These are phyloP conservation scores for Zosterops lateralis DNA, from an alignment of 2,113 vertebrate genomes.

Conservation along the genomic window DNA sequence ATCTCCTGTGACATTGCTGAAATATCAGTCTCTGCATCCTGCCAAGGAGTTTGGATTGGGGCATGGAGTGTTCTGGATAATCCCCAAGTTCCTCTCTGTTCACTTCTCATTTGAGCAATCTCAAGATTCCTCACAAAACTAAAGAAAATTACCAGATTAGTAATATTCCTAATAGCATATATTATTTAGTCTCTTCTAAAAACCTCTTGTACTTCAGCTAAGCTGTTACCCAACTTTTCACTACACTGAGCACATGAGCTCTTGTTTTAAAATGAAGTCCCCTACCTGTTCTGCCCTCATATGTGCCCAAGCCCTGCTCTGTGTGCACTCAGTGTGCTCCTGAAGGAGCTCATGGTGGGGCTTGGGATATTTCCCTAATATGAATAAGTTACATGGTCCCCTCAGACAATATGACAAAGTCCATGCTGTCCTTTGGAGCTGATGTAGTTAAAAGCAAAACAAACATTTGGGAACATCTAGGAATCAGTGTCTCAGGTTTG, in stretches of 20 bases:
- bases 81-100: not conserved
- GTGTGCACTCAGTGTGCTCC: too few species aligned
- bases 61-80: not conserved
- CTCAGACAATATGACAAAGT: not conserved
- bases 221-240: not conserved
- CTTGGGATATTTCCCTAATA: not conserved
- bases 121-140: not conserved
- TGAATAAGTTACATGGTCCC: not conserved
- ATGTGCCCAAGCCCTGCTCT: not conserved
- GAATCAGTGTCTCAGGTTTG: not conserved
- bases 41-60: not conserved
- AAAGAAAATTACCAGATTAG: not conserved
- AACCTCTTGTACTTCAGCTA: not conserved
- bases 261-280: not conserved
- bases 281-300: not conserved
- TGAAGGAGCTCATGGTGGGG: accelerated
- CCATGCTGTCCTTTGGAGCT: not conserved
- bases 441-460: not conserved
- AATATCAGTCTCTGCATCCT: not conserved
- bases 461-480: not conserved
- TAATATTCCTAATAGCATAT: not conserved
- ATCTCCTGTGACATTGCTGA: not conserved
- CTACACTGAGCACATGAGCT: not conserved
- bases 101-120: not conserved
- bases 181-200: not conserved